phyloP scores from a whole-genome alignment of 2,113 vertebrate genomes.

The Laticauda laticaudata region DNA sequence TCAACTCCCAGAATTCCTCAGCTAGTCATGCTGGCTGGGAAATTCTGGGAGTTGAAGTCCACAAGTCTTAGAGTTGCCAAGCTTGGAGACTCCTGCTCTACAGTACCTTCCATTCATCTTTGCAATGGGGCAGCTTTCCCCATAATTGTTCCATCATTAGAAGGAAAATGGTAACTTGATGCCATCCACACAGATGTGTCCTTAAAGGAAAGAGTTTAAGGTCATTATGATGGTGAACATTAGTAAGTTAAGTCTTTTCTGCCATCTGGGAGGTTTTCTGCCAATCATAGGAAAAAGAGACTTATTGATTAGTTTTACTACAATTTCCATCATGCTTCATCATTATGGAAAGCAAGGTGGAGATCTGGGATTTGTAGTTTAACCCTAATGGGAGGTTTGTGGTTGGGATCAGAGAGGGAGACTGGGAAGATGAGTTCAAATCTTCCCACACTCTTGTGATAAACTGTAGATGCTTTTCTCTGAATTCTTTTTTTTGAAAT shows the following conservation, averaged over 20 bases:
- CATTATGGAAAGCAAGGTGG: not conserved
- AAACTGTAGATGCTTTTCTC: not conserved
- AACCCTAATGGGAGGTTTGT: not conserved
- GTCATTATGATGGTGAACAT: not conserved
- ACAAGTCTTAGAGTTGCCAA: no score
- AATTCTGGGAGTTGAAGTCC: no score
- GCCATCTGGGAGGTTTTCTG: not conserved
- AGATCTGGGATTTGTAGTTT: not conserved
- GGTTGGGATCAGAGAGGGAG: not conserved
- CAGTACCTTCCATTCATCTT: not conserved
- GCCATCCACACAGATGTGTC: not conserved
- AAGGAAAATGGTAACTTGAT: not conserved
- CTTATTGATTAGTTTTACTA: not conserved
- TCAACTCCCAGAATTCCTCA: no score
- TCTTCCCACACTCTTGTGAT: not conserved
- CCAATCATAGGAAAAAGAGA: not conserved
- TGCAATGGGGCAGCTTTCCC: not conserved
- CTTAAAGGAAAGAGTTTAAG: not conserved
- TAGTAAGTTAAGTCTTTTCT: not conserved
- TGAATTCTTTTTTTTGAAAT: not conserved
- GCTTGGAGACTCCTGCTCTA: no score
- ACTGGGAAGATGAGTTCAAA: not conserved
- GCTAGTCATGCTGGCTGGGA: no score
- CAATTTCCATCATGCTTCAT: not conserved
- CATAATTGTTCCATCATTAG: not conserved